Evolutionary conservation across 2,797 vertebrate genomes (phyloP), one percentile per base, ranked within the genome.

Genomic region (Sebastes umbrosus): DNA sequence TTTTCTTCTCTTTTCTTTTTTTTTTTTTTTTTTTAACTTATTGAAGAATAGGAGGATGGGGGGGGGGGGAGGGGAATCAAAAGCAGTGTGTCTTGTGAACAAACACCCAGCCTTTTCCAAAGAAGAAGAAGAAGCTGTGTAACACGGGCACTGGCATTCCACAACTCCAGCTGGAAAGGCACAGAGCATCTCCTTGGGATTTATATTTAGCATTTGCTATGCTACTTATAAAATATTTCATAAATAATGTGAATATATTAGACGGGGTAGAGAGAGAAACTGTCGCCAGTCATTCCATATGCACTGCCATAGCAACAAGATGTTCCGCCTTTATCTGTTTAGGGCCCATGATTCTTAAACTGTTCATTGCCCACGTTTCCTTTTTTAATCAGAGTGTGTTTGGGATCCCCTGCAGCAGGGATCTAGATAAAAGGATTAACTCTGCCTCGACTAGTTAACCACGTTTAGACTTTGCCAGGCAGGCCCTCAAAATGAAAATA

Each of bases 381-480:
- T 93, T 95, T 96, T 95, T 95, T 95, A 95, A 96, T 96, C 95
- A 94, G 94, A 91, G 92, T 94, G 94, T 94, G 93, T 96, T 96
- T 95, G 93, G 94, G 94, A 95, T 95, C 93, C 95, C 96, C 95
- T 96, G 95, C 94, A 96, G 96, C 95, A 94, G 94, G 96, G 95
- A 95, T 95, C 95, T 94, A 90, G 93, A 96, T 96, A 96, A 96
- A 95, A 93, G 95, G 95, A 96, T 96, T 96, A 96, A 94, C 94
- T 94, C 93, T 95, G 95, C 95, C 95, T 96, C 93, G 83, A 95
- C 95, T 96, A 96, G 95, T 96, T 95, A 95, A 95, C 94, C 94
- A 95, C 89, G 87, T 94, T 95, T 92, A 93, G 86, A 96, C 89
- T 94, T 94, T 93, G 95, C 95, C 94, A 96, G 93, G 88, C 90